phyloP scores from a whole-genome alignment of 30 jellyfish, hydroid and myxozoan species.

The Haliclystus octoradiatus region DNA sequence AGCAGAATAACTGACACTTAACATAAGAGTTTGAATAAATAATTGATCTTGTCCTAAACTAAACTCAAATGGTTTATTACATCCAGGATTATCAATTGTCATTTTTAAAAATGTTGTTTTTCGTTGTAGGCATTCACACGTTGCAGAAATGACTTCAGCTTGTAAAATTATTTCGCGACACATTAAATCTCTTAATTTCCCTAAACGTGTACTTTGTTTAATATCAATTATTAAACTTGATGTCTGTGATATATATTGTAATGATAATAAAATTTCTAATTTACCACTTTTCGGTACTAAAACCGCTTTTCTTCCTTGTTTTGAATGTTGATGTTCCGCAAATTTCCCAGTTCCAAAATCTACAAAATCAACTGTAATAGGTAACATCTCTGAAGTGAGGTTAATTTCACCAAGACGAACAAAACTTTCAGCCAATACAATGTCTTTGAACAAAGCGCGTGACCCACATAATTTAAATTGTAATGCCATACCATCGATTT shows the following conservation, averaged over 20 bases:
- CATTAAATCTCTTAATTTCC: constrained; percentile 62
- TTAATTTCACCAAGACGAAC: constrained; percentile 71
- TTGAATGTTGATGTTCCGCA: constrained; percentile 31
- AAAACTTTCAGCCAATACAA: constrained; percentile 68
- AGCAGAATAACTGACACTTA: constrained; percentile 91
- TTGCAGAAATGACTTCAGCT: constrained; percentile 83
- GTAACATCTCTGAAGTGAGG: constrained; percentile 86
- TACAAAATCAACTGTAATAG: constrained; percentile 64
- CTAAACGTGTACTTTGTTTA: constrained; percentile 78
- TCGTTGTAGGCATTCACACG: constrained; percentile 94
- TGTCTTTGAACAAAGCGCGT: constrained; percentile 71
- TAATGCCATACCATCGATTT: constrained; percentile 70
- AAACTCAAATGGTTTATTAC: constrained; percentile 73
- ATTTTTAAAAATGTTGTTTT: constrained; percentile 76
- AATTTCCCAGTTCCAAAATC: constrained; percentile 25
- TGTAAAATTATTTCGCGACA: constrained; percentile 79
- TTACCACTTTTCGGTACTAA: constrained; percentile 88
- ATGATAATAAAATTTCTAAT: constrained; percentile 68
- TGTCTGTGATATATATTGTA: constrained; percentile 73
- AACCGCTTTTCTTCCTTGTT: constrained; percentile 50
- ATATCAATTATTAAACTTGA: constrained; percentile 61
- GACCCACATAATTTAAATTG: constrained; percentile 59
- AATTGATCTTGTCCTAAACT: constrained; percentile 69
- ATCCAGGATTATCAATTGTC: constrained; percentile 84
- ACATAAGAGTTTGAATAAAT: constrained; percentile 77